Conservation (phyloP, 2,888 invertebrate genomes). For the Epinotia ramella region DNA sequence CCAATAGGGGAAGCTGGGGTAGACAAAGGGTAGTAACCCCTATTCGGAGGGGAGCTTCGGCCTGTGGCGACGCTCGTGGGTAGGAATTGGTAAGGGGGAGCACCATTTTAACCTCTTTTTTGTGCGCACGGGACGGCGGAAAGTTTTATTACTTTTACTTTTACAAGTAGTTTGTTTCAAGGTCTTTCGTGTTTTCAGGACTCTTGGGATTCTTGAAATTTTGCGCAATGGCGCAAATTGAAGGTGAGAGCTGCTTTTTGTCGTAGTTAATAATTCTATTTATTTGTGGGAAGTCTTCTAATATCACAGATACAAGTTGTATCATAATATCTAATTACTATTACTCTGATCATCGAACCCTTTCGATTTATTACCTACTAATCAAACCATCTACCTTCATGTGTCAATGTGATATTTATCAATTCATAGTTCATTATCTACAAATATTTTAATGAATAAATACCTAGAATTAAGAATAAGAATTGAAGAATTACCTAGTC, state of each 20-base stretch:
- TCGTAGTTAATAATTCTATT: too few relatives aligned
- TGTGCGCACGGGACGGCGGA: slow-evolving; percentile 59
- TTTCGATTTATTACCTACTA: too few relatives aligned
- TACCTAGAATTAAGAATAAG: too few relatives aligned
- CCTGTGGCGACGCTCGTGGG: slow-evolving; percentile 75
- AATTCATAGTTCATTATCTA: too few relatives aligned
- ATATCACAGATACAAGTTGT: too few relatives aligned
- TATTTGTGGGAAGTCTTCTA: too few relatives aligned
- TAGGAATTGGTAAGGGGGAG: slow-evolving; percentile 54
- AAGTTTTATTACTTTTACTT: slow-evolving; percentile 51
- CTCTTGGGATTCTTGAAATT: background rate
- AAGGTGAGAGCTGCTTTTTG: slow-evolving; percentile 24
- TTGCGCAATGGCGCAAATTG: slow-evolving; percentile 34
- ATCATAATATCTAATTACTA: too few relatives aligned
- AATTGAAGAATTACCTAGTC: too few relatives aligned
- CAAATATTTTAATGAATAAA: too few relatives aligned
- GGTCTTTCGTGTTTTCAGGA: slow-evolving; percentile 30
- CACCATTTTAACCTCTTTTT: slow-evolving; percentile 64
- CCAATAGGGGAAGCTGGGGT: slow-evolving; percentile 77
- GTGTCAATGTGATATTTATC: too few relatives aligned
- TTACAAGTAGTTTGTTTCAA: slow-evolving; percentile 37
- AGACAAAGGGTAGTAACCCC: slow-evolving; percentile 84
- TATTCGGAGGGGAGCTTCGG: slow-evolving; percentile 78
- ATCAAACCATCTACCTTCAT: too few relatives aligned
- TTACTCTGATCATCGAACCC: too few relatives aligned